These are phyloP conservation scores for Bujurquina vittata DNA, from an alignment of 2,113 vertebrate species.

Conservation along the genomic window DNA sequence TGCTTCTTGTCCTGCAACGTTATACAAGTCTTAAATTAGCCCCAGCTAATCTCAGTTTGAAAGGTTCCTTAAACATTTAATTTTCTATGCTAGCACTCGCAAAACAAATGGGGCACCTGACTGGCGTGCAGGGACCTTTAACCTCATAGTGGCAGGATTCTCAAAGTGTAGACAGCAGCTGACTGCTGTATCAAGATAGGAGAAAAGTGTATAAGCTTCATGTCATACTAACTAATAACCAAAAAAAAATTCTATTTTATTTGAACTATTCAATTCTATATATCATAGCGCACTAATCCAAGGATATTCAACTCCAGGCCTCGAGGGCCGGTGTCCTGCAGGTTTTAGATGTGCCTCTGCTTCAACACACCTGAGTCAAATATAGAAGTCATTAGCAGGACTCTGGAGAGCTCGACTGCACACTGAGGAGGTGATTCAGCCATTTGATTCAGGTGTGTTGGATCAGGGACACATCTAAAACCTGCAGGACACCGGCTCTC, in stretches of 20 bases:
- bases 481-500: no score
- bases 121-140: not conserved
- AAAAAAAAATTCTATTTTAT: not conserved
- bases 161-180: not conserved
- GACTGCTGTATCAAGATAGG: not conserved
- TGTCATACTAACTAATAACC: not conserved
- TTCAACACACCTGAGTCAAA: no score
- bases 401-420: no score
- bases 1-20: accelerated
- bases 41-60: accelerated
- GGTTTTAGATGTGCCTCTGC: no score
- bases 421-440: no score
- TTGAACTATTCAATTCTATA: not conserved
- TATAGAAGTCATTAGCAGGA: no score
- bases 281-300: not conserved
- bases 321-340: no score
- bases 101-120: not conserved
- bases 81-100: not conserved
- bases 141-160: not conserved
- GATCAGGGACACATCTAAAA: no score
- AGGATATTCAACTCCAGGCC: no score
- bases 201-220: not conserved
- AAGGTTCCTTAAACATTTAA: not conserved
- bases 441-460: no score
- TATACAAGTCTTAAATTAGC: not conserved